Percentiles rank a stretch among this genome's conserved stretches.
Evolutionary conservation across 2,113 vertebrate genomes (phyloP).

Genomic region (Lagopus leucura): DNA sequence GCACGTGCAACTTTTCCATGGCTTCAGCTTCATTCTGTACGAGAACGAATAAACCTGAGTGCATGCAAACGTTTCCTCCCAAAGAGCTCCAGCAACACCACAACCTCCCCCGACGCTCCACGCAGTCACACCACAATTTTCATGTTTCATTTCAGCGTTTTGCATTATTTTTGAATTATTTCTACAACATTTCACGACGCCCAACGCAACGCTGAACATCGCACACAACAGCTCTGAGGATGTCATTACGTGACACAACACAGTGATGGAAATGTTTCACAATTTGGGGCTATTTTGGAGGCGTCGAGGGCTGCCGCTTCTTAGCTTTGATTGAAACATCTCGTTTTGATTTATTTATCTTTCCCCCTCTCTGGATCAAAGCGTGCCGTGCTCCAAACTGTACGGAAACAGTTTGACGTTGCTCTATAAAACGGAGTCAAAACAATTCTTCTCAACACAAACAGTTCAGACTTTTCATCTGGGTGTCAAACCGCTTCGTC

Average conservation of each 20-base stretch:
- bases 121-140: background rate
- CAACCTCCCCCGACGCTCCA: background rate
- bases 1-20: background rate
- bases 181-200: conserved; percentile 36
- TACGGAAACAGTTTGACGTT: conserved; percentile 53
- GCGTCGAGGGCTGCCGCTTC: conserved; percentile 56
- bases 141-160: background rate
- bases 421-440: conserved; percentile 54
- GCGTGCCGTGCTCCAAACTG: conserved; percentile 14
- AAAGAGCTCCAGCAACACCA: background rate
- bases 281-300: conserved; percentile 48
- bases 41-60: background rate
- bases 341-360: background rate
- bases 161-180: conserved; percentile 48
- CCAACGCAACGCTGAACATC: conserved; percentile 32
- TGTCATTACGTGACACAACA: conserved; percentile 47
- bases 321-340: conserved; percentile 30
- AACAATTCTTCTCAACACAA: conserved; percentile 38
- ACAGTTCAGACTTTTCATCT: conserved; percentile 65
- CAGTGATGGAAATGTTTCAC: conserved; percentile 50
- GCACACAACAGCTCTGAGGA: background rate
- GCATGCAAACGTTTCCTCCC: rapidly evolving
- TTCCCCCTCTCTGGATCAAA: conserved; percentile 33
- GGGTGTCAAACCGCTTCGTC: conserved; percentile 40
- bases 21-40: background rate